phyloP scores from a whole-genome alignment of 35 echinoderm and acorn worm species.

The Eucidaris tribuloides region DNA sequence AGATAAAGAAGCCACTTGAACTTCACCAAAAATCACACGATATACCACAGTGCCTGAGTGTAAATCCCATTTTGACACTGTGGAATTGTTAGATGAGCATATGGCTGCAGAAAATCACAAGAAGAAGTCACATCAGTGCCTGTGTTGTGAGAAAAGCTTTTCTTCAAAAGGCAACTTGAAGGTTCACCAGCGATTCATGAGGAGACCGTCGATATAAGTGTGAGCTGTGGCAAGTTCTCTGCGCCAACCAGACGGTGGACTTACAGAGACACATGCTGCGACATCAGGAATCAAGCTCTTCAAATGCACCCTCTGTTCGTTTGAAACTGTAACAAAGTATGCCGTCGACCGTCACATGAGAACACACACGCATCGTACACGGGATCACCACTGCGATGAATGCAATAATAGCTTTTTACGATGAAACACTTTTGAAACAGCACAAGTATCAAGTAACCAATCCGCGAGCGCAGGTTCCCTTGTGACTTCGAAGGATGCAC shows the following conservation, averaged over 20 bases:
- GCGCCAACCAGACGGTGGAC: slow-evolving; percentile 55
- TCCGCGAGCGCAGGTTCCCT: slow-evolving; percentile 28
- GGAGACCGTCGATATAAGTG: slow-evolving; percentile 68
- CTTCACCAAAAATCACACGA: neutral
- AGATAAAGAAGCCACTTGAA: neutral
- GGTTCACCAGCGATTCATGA: slow-evolving; percentile 77
- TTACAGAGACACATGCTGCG: slow-evolving; percentile 75
- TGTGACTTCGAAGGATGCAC: slow-evolving; percentile 77
- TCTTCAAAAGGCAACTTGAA: slow-evolving; percentile 44
- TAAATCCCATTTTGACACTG: slow-evolving; percentile 24
- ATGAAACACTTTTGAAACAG: slow-evolving; percentile 42
- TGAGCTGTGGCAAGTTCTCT: slow-evolving; percentile 41
- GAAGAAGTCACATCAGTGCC: neutral
- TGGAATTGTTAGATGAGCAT: slow-evolving; percentile 4
- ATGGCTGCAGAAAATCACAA: neutral
- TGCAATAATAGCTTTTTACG: slow-evolving; percentile 62
- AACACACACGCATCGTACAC: slow-evolving; percentile 48
- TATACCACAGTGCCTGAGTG: slow-evolving; percentile 7
- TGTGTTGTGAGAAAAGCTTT: slow-evolving; percentile 40
- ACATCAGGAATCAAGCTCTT: slow-evolving; percentile 83
- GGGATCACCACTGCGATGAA: slow-evolving; percentile 50
- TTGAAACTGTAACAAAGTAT: slow-evolving; percentile 46
- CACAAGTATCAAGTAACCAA: slow-evolving; percentile 69
- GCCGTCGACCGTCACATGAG: slow-evolving; percentile 57
- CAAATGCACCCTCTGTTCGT: slow-evolving; percentile 70